Evolutionary conservation across 2,113 vertebrate species (phyloP).

Genomic region (Chamaetylas fuelleborni): DNA sequence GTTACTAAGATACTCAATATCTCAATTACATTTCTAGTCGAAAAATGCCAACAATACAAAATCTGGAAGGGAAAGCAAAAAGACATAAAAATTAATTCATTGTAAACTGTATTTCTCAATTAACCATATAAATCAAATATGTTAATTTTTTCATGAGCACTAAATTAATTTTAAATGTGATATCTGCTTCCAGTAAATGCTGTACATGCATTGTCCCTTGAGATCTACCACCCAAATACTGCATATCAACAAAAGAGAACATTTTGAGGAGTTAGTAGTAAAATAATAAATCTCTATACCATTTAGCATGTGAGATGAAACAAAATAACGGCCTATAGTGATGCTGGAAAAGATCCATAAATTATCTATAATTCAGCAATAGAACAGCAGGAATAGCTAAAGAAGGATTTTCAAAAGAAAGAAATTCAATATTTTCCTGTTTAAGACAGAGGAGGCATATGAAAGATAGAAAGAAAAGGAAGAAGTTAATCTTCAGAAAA

Average conservation of each 20-base stretch:
- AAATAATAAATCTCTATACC: neutral
- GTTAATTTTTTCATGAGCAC: neutral
- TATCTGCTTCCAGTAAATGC: neutral
- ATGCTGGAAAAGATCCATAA: slow-evolving; percentile 16
- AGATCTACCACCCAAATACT: neutral
- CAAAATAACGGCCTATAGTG: neutral
- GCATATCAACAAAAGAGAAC: neutral
- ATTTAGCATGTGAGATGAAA: slow-evolving; percentile 22
- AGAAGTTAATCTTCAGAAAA: slow-evolving; percentile 3
- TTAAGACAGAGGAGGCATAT: neutral
- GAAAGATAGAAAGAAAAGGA: slow-evolving; percentile 5
- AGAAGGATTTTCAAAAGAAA: slow-evolving; percentile 29
- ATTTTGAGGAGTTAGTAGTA: neutral
- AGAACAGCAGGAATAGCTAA: slow-evolving; percentile 21
- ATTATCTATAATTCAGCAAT: slow-evolving; percentile 44
- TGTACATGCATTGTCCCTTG: neutral
- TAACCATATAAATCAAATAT: neutral
- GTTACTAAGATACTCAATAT: neutral
- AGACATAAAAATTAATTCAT: neutral
- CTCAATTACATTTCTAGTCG: neutral
- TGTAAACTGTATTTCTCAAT: neutral
- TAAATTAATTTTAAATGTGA: neutral
- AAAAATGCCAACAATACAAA: neutral
- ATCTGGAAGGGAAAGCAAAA: neutral
- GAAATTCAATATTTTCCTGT: slow-evolving; percentile 24